Evolutionary conservation across 2,113 vertebrate genomes (phyloP).

Genomic region (Hiodon tergisus): DNA sequence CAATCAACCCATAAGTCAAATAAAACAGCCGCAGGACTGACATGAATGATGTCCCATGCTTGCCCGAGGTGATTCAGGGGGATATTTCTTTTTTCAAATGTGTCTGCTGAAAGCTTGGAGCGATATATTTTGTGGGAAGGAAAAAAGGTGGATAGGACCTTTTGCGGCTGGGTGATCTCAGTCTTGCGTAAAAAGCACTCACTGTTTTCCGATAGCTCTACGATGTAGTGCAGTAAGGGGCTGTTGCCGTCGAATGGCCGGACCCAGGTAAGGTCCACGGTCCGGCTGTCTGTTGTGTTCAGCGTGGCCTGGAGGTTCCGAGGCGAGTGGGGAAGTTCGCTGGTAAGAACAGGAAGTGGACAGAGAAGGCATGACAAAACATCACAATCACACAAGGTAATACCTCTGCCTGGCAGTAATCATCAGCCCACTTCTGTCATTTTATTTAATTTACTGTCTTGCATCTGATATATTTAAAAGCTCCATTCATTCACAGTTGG

Average conservation of each 20-base stretch:
- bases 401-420: background rate
- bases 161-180: background rate
- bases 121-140: background rate
- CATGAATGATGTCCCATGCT: background rate
- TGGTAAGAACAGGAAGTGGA: conserved; percentile 35
- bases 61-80: background rate
- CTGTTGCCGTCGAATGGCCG: conserved; percentile 93
- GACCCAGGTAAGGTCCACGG: conserved; percentile 84
- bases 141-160: background rate
- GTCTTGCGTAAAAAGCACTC: conserved; percentile 31
- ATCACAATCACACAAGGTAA: background rate
- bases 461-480: conserved; percentile 14
- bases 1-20: background rate
- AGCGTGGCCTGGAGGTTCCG: conserved; percentile 80
- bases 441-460: conserved; percentile 7
- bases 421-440: background rate
- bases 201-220: conserved; percentile 97
- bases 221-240: conserved; percentile 80
- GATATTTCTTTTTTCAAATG: background rate
- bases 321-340: conserved; percentile 88
- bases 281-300: conserved; percentile 68
- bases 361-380: conserved; percentile 7
- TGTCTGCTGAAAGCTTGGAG: background rate
- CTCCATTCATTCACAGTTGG: background rate
- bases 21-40: background rate